Conservation (phyloP, 2,888 invertebrate genomes). For the Chironomus riparius region DNA sequence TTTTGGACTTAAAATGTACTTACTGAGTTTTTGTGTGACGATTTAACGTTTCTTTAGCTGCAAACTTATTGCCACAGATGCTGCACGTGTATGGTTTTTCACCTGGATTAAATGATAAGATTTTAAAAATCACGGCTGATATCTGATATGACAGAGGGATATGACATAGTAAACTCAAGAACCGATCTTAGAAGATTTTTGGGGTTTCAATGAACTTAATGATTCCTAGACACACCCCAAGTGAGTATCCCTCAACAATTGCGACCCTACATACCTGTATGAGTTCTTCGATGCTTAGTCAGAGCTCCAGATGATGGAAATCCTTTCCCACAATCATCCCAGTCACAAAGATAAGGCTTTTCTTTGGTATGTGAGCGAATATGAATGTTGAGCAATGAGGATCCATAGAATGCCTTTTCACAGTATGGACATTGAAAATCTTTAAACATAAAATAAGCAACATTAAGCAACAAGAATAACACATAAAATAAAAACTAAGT, state of each 20-base stretch:
- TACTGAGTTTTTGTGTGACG: constrained; percentile 41
- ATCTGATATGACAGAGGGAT: too few species aligned
- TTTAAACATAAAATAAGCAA: neutral
- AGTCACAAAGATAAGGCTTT: constrained; percentile 60
- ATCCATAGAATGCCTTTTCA: constrained; percentile 55
- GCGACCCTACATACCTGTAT: neutral
- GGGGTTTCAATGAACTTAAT: too few species aligned
- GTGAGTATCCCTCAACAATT: neutral
- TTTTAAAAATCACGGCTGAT: too few species aligned
- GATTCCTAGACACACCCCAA: too few species aligned
- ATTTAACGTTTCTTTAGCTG: constrained; percentile 73
- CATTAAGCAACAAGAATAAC: neutral
- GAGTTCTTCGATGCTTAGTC: constrained; percentile 55
- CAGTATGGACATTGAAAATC: constrained; percentile 55
- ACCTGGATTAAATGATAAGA: too few species aligned
- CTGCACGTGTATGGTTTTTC: constrained; percentile 50
- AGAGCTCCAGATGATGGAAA: constrained; percentile 67
- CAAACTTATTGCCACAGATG: constrained; percentile 64
- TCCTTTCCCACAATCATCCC: constrained; percentile 53
- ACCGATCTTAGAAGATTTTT: too few species aligned
- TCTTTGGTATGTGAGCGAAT: constrained; percentile 58
- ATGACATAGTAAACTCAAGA: too few species aligned
- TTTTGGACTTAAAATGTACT: neutral
- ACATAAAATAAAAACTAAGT: neutral
- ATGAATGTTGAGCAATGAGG: constrained; percentile 52